Base-by-base conservation (phyloP, 1,140 invertebrate species). In the Drosophila aff. region DNA sequence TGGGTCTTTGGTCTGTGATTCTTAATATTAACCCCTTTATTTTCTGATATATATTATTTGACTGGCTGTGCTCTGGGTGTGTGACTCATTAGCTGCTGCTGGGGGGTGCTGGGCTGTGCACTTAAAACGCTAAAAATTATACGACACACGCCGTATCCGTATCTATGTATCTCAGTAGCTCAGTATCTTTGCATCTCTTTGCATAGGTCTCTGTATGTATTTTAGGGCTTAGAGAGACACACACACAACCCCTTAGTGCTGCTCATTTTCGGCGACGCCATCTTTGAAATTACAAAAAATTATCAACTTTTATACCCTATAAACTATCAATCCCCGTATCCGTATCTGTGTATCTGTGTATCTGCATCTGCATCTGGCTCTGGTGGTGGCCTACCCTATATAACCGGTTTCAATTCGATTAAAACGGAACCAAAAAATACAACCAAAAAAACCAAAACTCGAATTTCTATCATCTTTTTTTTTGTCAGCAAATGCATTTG, bases 91-190 rank as follows among this genome's bases (percentile, higher is more conserved):
- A 87, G 84, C 84, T 5, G 8, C 26, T 26, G 26, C 26, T 26
- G 52, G 7, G 4, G 13, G 33, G 4, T 26, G 26, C 26, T 26
- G 26, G 26, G 26, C 26, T 55, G 36, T 65, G 84, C 84, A 83
- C 83, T 87, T 87, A 87, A 89, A 87, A 86, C 76, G 79, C 82
- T 87, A 82, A 82, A 86, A 89, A 89, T 89, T 89, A 89, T 89
- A 72, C 68, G 83, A 85, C 82, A 85, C 82, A 85, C 82, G 82
- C 78, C 58, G 64, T 66, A 11, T 66, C 50, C 50, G 47, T 62
- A 61, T 65, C 74, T 81, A 23, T 82, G 40, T 77, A 53, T 69
- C 72, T 71, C 28, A 64, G 49, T 69, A 31, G 28, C 61, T 46
- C 55, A 63, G 15, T 52, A 52, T 69, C 64, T 75, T 26, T 73